Evolutionary conservation across 2,113 vertebrate species (phyloP).

Genomic region (Ictalurus punctatus): DNA sequence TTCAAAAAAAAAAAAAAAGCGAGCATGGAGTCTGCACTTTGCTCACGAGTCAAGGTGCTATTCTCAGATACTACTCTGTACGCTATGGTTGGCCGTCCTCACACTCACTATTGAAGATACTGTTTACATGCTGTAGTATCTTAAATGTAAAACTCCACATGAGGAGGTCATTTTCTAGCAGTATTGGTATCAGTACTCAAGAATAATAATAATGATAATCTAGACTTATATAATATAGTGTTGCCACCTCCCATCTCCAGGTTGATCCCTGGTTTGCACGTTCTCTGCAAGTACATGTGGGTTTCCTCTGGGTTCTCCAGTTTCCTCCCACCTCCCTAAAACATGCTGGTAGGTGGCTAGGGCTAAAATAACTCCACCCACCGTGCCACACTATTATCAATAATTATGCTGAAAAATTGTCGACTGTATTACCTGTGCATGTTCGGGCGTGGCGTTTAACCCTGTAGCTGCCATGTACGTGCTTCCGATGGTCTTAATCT

Average conservation of each 20-base stretch:
- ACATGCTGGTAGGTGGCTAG: background rate
- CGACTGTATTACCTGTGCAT: constrained; percentile 78
- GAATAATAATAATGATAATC: too few species aligned
- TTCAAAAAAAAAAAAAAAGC: too few species aligned
- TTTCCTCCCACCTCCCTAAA: background rate
- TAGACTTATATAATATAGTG: too few species aligned
- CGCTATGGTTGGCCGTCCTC: background rate
- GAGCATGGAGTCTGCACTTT: too few species aligned
- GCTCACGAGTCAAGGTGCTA: too few species aligned
- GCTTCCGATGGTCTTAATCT: constrained; percentile 98
- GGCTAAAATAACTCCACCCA: background rate
- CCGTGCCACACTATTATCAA: background rate
- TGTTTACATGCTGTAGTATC: too few species aligned
- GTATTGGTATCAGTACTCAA: too few species aligned
- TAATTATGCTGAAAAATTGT: background rate
- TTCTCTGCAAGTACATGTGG: background rate
- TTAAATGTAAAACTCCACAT: background rate
- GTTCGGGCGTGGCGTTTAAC: constrained; percentile 86
- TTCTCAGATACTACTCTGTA: too few species aligned
- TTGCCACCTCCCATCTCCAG: background rate
- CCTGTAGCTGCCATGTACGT: constrained; percentile 98
- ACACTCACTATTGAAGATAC: background rate
- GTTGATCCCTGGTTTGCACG: background rate
- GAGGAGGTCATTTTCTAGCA: background rate
- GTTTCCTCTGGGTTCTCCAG: background rate